Percentiles rank a stretch among this genome's conserved stretches.
Evolutionary conservation across 2,888 invertebrate species (phyloP).

Genomic region (Salticus scenicus): DNA sequence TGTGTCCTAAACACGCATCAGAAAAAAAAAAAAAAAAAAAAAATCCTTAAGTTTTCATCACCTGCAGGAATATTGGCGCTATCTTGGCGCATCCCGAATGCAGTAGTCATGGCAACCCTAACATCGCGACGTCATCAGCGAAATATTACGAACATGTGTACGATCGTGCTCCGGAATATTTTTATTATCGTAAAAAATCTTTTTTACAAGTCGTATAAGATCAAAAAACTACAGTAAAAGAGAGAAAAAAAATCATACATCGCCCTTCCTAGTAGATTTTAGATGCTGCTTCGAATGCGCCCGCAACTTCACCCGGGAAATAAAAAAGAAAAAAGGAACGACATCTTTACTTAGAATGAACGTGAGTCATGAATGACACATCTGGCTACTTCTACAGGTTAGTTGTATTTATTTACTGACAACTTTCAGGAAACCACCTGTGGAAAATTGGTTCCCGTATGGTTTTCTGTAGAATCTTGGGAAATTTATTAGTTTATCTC

Average conservation of each 20-base stretch:
- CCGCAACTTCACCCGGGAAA: neutral
- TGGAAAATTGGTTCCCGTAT: neutral
- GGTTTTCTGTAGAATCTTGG: neutral
- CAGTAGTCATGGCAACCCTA: conserved; percentile 29
- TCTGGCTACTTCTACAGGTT: conserved; percentile 46
- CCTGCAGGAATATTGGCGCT: conserved; percentile 31
- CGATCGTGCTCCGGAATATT: neutral
- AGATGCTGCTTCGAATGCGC: neutral
- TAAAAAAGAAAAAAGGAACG: conserved; percentile 14
- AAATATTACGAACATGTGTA: conserved; percentile 55
- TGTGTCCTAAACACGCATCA: too few species aligned
- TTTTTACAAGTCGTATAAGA: neutral
- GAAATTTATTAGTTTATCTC: neutral
- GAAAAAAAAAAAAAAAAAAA: too few species aligned
- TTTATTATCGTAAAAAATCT: neutral
- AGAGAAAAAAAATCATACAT: neutral
- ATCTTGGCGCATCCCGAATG: conserved; percentile 23
- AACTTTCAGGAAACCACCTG: neutral
- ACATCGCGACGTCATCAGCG: conserved; percentile 49
- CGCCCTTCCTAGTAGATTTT: neutral
- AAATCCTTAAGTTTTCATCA: too few species aligned
- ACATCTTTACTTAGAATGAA: conserved; percentile 8
- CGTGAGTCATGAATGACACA: conserved; percentile 31
- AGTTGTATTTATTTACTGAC: conserved; percentile 14
- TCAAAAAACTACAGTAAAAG: neutral